These are phyloP conservation scores for Mus caroli DNA, from an alignment of 2,797 vertebrate genomes.

Conservation along the genomic window DNA sequence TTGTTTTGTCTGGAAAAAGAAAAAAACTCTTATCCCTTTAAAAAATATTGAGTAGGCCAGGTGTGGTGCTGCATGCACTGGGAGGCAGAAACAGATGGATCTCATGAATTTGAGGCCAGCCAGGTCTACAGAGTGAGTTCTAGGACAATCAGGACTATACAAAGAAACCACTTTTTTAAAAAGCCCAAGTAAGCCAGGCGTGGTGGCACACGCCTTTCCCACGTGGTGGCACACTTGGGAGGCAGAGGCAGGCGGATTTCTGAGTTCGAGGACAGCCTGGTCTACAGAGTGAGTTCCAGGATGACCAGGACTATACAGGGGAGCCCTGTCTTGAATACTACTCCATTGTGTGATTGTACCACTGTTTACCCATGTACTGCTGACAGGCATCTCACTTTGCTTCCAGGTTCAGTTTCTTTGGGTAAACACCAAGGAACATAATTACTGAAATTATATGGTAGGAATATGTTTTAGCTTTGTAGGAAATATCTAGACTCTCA, in stretches of 20 bases:
- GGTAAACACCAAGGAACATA: background rate
- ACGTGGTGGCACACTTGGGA: too few species aligned
- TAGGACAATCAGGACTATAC: background rate
- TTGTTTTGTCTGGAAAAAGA: conserved; percentile 34
- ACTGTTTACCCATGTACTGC: background rate
- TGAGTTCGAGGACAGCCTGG: too few species aligned
- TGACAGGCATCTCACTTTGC: background rate
- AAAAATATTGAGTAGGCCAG: background rate
- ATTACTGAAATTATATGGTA: background rate
- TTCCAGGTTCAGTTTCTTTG: background rate
- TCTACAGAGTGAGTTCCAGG: background rate
- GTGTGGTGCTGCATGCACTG: background rate
- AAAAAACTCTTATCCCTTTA: background rate
- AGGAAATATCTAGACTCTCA: background rate
- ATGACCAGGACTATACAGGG: background rate
- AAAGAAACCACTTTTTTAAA: background rate
- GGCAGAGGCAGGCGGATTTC: too few species aligned
- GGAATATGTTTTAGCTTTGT: background rate
- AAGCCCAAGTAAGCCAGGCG: background rate
- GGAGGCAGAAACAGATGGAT: background rate
- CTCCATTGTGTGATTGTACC: background rate
- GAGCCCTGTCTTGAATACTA: background rate
- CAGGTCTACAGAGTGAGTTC: background rate
- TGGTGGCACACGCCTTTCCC: too few species aligned
- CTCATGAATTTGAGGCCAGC: background rate